phyloP scores from a whole-genome alignment of 2,797 vertebrate genomes.

The Gambelia wislizenii region DNA sequence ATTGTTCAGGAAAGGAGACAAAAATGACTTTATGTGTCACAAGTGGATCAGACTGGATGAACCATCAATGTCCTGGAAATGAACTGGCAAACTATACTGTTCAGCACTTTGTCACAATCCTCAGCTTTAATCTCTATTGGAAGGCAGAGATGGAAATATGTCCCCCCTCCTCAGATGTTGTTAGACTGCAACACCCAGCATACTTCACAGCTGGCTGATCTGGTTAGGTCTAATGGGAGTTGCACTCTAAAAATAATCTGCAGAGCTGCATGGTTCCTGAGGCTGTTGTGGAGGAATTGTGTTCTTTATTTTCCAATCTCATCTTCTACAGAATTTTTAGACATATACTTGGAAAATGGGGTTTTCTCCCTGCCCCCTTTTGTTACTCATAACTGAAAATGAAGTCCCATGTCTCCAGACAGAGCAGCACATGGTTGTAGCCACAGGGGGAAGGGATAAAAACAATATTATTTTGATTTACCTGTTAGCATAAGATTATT shows the following conservation, averaged over 20 bases:
- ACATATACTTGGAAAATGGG: not conserved
- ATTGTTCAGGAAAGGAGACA: not conserved
- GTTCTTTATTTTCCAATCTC: not conserved
- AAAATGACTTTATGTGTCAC: not conserved
- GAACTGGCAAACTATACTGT: not conserved
- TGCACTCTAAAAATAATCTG: no score
- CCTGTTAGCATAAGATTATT: not conserved
- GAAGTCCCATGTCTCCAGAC: not conserved
- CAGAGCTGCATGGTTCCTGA: no score
- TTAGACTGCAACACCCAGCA: no score
- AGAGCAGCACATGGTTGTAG: slow-evolving; percentile 15
- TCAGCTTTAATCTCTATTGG: not conserved
- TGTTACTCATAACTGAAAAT: not conserved
- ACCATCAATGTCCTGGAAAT: not conserved
- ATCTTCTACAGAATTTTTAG: not conserved
- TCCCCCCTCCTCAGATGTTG: no score
- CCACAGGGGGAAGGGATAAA: not conserved
- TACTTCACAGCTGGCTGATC: no score
- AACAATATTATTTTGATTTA: not conserved
- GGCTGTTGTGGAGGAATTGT: no score
- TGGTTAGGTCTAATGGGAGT: no score
- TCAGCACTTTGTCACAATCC: not conserved
- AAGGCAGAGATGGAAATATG: no score
- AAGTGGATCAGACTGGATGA: not conserved
- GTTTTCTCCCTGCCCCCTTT: not conserved